A percentile compares a stretch with the other conserved stretches of the same genome.
Conservation (phyloP, 2,888 invertebrate species). For the Cabera pusaria region DNA sequence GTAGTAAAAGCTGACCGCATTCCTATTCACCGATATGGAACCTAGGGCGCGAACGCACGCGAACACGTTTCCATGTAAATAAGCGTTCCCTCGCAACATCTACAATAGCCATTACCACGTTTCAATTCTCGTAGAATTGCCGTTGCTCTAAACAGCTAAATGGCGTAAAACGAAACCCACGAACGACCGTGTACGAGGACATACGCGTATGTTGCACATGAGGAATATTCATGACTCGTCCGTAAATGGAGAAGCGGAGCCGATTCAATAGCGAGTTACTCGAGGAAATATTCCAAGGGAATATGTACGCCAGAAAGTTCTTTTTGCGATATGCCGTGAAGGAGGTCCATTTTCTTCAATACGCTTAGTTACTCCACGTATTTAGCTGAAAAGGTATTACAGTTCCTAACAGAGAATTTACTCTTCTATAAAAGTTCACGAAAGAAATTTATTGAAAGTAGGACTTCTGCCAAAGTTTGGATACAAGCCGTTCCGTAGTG, state of each 20-base stretch:
- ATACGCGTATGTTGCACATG: slow-evolving; percentile 56
- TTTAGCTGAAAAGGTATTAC: not conserved
- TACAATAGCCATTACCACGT: slow-evolving; percentile 74
- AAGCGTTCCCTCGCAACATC: slow-evolving; percentile 66
- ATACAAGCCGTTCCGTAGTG: too few species aligned
- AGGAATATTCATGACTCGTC: slow-evolving; percentile 64
- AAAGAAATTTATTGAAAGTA: slow-evolving; percentile 1
- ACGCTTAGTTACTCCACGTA: not conserved
- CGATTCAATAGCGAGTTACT: slow-evolving; percentile 42
- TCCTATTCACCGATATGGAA: slow-evolving; percentile 43
- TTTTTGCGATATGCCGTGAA: slow-evolving; percentile 25
- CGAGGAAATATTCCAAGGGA: slow-evolving; percentile 36
- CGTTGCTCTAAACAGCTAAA: slow-evolving; percentile 66
- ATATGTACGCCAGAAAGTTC: slow-evolving; percentile 25
- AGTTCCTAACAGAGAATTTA: not conserved
- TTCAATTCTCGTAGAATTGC: slow-evolving; percentile 63
- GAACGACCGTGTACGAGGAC: slow-evolving; percentile 41
- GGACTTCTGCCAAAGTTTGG: too few species aligned
- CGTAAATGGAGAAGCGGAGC: slow-evolving; percentile 51
- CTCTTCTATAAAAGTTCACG: slow-evolving; percentile 1
- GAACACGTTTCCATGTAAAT: slow-evolving; percentile 72
- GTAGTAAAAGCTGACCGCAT: slow-evolving; percentile 34
- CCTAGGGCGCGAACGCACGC: slow-evolving; percentile 52
- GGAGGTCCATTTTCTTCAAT: slow-evolving; percentile 27
- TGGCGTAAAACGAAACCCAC: slow-evolving; percentile 64